Conservation (phyloP, 2,797 vertebrate species). For the Microhierax caerulescens region DNA sequence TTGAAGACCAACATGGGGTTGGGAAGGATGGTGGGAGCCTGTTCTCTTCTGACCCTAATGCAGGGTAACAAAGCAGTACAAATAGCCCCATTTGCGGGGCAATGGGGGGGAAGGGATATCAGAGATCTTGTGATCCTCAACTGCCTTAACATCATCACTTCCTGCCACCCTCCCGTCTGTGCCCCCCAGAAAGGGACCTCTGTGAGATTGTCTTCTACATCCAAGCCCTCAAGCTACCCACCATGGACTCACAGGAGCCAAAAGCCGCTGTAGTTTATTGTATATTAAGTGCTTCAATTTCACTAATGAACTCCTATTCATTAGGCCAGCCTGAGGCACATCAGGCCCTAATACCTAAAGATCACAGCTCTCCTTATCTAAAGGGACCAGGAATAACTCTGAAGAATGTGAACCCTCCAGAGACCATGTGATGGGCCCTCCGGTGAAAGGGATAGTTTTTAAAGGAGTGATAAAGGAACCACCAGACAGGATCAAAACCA, state of each 20-base stretch:
- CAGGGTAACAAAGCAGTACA: accelerated
- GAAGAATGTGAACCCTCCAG: neutral
- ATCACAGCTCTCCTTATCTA: neutral
- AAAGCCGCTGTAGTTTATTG: neutral
- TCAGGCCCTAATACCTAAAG: neutral
- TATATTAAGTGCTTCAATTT: neutral
- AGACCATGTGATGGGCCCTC: neutral
- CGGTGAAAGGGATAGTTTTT: neutral
- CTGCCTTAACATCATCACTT: neutral
- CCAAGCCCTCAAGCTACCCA: neutral
- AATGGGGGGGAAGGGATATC: neutral
- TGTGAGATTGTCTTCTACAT: neutral
- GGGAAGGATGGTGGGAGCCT: neutral
- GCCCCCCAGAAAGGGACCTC: neutral
- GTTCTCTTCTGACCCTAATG: neutral
- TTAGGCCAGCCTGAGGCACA: neutral
- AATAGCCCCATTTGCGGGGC: neutral
- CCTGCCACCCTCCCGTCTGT: neutral
- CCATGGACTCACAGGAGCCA: accelerated
- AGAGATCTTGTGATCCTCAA: slow-evolving; percentile 9
- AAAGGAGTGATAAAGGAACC: neutral
- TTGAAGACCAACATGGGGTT: neutral
- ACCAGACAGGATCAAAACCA: neutral
- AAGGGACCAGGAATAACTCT: slow-evolving; percentile 1
- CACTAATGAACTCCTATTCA: neutral